Evolutionary conservation across 2,113 vertebrate genomes (phyloP).

Genomic region (Microtus oregoni): DNA sequence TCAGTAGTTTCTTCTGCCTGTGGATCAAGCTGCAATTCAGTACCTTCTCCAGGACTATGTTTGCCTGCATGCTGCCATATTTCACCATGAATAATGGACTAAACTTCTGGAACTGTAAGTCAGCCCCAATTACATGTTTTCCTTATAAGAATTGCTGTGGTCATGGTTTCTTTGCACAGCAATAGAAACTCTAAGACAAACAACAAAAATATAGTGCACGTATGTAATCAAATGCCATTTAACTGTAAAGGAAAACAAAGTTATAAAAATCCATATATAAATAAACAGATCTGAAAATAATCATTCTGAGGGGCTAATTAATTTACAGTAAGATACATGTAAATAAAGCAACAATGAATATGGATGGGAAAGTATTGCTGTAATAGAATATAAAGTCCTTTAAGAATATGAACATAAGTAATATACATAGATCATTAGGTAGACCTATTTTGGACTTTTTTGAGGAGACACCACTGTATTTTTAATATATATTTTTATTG

Average conservation of each 20-base stretch:
- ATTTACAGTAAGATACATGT: background rate
- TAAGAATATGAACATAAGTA: background rate
- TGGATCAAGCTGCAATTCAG: background rate
- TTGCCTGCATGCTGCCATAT: background rate
- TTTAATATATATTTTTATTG: too few species aligned
- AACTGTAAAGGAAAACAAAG: background rate
- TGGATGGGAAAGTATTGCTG: background rate
- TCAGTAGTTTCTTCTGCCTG: background rate
- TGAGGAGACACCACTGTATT: background rate
- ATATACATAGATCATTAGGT: background rate
- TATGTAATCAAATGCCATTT: background rate
- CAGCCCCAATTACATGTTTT: background rate
- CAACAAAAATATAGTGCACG: background rate
- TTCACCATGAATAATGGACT: background rate
- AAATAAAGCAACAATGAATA: background rate
- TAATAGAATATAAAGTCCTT: background rate
- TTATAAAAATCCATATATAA: background rate
- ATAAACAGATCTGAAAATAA: background rate
- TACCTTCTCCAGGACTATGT: background rate
- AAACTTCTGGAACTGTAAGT: background rate
- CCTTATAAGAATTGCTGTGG: background rate
- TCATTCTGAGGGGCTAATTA: background rate
- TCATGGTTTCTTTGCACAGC: background rate
- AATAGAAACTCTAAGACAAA: background rate
- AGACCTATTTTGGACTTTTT: too few species aligned